Conservation (phyloP, 2,888 invertebrate species). For the Cephus runcator region DNA sequence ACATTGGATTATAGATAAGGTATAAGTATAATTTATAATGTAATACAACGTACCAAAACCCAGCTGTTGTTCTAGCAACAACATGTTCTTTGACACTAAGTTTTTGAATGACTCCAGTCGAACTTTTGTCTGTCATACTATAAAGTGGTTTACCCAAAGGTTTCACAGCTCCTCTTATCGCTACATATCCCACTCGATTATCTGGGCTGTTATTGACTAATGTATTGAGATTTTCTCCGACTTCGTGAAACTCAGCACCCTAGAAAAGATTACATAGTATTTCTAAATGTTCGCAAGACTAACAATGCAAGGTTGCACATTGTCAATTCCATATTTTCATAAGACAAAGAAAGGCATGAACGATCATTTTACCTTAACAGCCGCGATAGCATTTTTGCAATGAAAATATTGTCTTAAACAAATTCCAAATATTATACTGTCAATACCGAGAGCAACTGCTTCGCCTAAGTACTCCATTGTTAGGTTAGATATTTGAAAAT, state of each 20-base stretch:
- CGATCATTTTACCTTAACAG: conserved; percentile 73
- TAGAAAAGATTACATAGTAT: conserved; percentile 46
- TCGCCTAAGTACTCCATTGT: conserved; percentile 83
- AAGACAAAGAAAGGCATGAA: not conserved
- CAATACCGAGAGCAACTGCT: conserved; percentile 78
- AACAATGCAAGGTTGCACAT: conserved; percentile 4
- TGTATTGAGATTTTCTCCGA: conserved; percentile 73
- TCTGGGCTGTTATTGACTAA: conserved; percentile 73
- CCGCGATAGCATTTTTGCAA: conserved; percentile 77
- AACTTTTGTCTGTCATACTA: conserved; percentile 78
- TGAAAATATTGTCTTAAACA: conserved; percentile 81
- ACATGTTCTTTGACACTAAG: conserved; percentile 85
- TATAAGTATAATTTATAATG: not conserved
- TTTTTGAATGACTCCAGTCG: conserved; percentile 83
- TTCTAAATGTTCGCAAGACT: not conserved
- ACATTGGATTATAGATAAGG: not conserved
- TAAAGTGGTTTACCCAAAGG: conserved; percentile 80
- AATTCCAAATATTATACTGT: conserved; percentile 78
- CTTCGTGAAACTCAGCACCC: conserved; percentile 77
- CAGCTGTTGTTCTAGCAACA: conserved; percentile 83
- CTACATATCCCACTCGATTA: conserved; percentile 78
- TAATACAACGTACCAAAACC: conserved; percentile 74
- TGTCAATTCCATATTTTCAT: not conserved
- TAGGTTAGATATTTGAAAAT: conserved; percentile 40
- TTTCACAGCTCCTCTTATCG: conserved; percentile 79